These are phyloP conservation scores for Empis livida DNA, from an alignment of 2,888 invertebrate genomes.

Conservation along the genomic window DNA sequence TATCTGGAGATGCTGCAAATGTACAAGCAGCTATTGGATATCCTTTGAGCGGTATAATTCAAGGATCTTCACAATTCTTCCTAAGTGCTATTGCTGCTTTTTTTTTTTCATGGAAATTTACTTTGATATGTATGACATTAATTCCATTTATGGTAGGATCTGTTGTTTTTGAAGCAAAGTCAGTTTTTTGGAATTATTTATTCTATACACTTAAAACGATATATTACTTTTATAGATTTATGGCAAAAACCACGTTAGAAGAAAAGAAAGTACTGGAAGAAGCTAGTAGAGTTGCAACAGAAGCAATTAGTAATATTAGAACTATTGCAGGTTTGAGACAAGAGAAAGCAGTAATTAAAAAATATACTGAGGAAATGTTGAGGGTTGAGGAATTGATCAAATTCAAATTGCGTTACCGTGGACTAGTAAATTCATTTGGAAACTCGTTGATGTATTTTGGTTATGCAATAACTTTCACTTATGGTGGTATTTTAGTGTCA, in stretches of 20 bases:
- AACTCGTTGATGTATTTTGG: slow-evolving; percentile 59
- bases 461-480: slow-evolving; percentile 57
- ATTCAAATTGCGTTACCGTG: slow-evolving; percentile 49
- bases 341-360: slow-evolving; percentile 49
- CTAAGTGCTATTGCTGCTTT: slow-evolving; percentile 49
- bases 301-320: slow-evolving; percentile 58
- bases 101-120: slow-evolving; percentile 58
- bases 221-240: too few species aligned
- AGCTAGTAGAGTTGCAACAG: slow-evolving; percentile 58
- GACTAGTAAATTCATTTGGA: slow-evolving; percentile 55
- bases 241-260: slow-evolving; percentile 44
- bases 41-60: slow-evolving; percentile 53
- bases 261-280: slow-evolving; percentile 52
- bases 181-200: too few species aligned
- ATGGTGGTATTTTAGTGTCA: slow-evolving; percentile 57
- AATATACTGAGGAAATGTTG: slow-evolving; percentile 39
- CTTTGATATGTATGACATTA: slow-evolving; percentile 50
- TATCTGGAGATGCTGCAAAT: slow-evolving; percentile 59
- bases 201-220: too few species aligned
- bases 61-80: slow-evolving; percentile 50
- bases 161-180: slow-evolving; percentile 53
- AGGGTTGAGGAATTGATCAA: slow-evolving; percentile 39
- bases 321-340: slow-evolving; percentile 55
- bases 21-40: slow-evolving; percentile 64
- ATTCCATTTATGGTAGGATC: slow-evolving; percentile 57